Conservation (phyloP, 2,888 invertebrate genomes). For the Dolichomitus sp. region DNA sequence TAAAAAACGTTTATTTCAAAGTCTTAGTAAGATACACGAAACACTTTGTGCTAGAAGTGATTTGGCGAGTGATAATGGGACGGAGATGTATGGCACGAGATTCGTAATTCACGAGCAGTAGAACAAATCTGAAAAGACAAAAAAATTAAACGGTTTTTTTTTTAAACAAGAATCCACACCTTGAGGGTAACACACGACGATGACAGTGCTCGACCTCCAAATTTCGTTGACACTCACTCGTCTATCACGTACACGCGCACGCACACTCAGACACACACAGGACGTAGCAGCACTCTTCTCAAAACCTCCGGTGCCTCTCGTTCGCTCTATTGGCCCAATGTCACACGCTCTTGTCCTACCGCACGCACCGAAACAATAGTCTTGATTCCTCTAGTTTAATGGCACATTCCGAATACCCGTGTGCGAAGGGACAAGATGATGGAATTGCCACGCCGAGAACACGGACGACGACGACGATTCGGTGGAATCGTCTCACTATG, state of each 20-base stretch:
- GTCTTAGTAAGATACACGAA: background rate
- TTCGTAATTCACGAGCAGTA: background rate
- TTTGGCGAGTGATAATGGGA: background rate
- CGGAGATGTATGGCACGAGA: background rate
- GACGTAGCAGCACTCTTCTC: conserved; percentile 4
- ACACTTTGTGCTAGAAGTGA: background rate
- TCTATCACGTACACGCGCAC: conserved; percentile 2
- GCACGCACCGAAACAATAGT: background rate
- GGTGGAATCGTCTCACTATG: conserved; percentile 35
- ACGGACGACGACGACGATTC: conserved; percentile 1
- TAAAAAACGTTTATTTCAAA: background rate
- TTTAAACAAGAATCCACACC: background rate
- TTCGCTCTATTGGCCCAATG: conserved; percentile 37
- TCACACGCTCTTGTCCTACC: conserved; percentile 12
- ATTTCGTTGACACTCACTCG: conserved; percentile 41
- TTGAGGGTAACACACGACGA: conserved; percentile 5
- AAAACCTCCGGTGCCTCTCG: conserved; percentile 14
- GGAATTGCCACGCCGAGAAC: background rate
- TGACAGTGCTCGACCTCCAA: conserved; percentile 37
- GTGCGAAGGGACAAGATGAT: background rate
- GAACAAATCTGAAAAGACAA: background rate
- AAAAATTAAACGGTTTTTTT: background rate
- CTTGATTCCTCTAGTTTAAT: background rate
- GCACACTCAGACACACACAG: conserved; percentile 7
- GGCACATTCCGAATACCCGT: background rate